Percentiles rank a stretch among this genome's conserved stretches.
Conservation (phyloP, 2,113 vertebrate species). For the Microcebus jonahi region DNA sequence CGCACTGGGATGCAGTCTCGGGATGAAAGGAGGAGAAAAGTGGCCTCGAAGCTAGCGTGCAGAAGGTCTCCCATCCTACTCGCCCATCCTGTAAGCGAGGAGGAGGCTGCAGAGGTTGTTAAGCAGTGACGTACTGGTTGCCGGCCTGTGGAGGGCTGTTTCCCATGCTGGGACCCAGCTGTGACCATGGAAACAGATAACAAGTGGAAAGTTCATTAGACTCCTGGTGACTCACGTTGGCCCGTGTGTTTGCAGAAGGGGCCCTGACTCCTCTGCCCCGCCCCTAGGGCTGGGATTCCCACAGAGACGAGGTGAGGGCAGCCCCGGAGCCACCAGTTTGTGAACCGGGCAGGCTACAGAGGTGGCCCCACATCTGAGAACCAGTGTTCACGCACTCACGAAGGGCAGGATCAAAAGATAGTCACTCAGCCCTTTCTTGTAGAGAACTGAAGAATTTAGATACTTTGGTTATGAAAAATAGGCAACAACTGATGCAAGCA, state of each 20-base stretch:
- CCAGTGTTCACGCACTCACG: not conserved
- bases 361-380: not conserved
- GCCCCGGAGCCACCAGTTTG: not conserved
- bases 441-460: not conserved
- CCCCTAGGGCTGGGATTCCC: not conserved
- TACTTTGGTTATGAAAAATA: not conserved
- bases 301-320: not conserved
- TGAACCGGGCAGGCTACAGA: not conserved
- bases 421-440: not conserved
- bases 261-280: not conserved
- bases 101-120: not conserved
- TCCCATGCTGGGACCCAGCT: not conserved
- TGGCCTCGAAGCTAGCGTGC: not conserved
- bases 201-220: slow-evolving; percentile 40
- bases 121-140: not conserved
- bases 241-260: slow-evolving; percentile 9
- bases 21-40: not conserved
- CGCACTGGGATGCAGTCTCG: not conserved
- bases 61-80: not conserved
- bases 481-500: not conserved
- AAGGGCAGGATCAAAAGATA: not conserved
- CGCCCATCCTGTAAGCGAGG: not conserved
- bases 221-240: not conserved
- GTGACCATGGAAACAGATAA: slow-evolving; percentile 55
- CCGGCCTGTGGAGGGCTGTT: not conserved